Evolutionary conservation across 1,140 invertebrate species (phyloP).

Genomic region (Macrobrachium rosenbergii): DNA sequence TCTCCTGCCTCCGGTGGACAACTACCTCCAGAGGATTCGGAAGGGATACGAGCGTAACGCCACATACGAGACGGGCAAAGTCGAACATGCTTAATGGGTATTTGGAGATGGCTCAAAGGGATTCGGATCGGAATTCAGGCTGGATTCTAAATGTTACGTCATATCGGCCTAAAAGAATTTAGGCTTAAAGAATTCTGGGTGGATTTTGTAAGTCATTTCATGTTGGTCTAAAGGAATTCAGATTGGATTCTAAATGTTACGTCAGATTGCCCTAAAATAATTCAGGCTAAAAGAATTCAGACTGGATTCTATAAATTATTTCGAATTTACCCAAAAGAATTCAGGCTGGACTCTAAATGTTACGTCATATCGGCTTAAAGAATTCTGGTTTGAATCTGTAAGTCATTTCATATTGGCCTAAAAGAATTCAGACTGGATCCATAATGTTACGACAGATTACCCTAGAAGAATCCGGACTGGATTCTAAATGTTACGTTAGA

Average conservation of each 20-base stretch:
- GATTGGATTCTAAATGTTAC: neutral
- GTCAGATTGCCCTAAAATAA: neutral
- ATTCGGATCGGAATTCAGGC: neutral
- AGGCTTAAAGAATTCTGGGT: no score
- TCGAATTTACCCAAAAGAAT: neutral
- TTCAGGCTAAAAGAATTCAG: no score
- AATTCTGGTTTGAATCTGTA: no score
- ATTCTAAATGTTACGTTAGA: neutral
- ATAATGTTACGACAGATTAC: no score
- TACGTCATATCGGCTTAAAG: no score
- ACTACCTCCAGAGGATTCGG: conserved; percentile 66
- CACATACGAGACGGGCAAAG: conserved; percentile 15
- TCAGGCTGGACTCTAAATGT: no score
- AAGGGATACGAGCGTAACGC: conserved; percentile 60
- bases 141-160: no score
- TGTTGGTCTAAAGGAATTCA: no score
- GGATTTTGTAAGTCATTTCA: no score
- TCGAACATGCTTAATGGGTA: neutral
- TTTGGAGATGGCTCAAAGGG: neutral
- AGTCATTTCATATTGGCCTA: no score
- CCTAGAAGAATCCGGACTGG: neutral
- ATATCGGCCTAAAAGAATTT: no score
- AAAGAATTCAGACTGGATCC: no score
- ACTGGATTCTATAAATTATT: neutral
- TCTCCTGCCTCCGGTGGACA: conserved; percentile 65